Evolutionary conservation across 1,140 invertebrate genomes (phyloP).

Genomic region (Andricus grossulariae): DNA sequence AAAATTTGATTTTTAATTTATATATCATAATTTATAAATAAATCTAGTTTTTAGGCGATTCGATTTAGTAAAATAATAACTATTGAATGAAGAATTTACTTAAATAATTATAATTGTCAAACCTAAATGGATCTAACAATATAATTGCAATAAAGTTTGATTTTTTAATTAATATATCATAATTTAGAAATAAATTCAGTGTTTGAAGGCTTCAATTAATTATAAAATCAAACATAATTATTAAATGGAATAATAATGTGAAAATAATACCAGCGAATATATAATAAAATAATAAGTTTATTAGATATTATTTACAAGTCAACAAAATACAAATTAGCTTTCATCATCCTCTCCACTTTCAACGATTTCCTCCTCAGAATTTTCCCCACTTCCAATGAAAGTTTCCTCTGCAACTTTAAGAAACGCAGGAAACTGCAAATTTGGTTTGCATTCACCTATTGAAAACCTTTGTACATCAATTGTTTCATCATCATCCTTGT

Average conservation of each 20-base stretch:
- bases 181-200: background rate
- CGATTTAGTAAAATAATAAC: no score
- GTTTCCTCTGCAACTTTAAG: slow-evolving; percentile 64
- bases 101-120: no score
- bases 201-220: background rate
- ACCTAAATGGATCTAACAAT: no score
- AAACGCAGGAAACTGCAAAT: slow-evolving; percentile 38
- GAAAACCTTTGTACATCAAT: slow-evolving; percentile 48
- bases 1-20: no score
- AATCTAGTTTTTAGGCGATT: no score
- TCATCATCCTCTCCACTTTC: slow-evolving; percentile 15
- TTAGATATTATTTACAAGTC: background rate
- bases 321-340: slow-evolving; percentile 20
- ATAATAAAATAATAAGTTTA: slow-evolving; percentile 1
- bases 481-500: slow-evolving; percentile 44
- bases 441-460: slow-evolving; percentile 44
- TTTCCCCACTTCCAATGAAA: slow-evolving; percentile 70
- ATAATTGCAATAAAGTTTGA: no score
- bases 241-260: background rate
- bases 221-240: background rate
- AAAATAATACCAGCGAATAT: background rate
- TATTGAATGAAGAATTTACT: no score
- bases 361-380: slow-evolving; percentile 66
- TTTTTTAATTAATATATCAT: no score
- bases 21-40: no score